Evolutionary conservation across 2,888 invertebrate genomes (phyloP).

Genomic region (Lasioglossum malachurum): DNA sequence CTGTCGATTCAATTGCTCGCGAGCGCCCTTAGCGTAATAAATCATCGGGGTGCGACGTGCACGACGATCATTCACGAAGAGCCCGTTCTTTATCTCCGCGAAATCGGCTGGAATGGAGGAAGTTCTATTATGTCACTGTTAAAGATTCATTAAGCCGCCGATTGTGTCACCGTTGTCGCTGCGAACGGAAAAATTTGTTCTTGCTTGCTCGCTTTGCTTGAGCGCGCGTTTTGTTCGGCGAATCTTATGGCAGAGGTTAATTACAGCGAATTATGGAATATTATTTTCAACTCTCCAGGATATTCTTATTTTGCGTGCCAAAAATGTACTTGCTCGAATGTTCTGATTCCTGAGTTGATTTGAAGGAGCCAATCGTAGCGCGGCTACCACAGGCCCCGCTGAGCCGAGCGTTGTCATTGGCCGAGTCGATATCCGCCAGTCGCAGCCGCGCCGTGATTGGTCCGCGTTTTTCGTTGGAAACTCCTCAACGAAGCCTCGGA

Average conservation of each 20-base stretch:
- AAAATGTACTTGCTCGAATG: no score
- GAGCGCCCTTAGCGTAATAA: conserved; percentile 33
- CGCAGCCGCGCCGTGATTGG: no score
- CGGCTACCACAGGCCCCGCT: no score
- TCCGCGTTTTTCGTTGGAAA: no score
- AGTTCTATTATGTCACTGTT: neutral
- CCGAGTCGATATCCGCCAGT: no score
- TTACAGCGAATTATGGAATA: neutral
- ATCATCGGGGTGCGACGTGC: conserved; percentile 33
- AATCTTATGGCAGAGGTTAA: neutral
- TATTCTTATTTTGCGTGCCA: no score
- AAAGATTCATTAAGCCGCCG: neutral
- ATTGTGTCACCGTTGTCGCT: neutral
- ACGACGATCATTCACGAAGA: conserved; percentile 17
- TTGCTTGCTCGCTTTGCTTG: no score
- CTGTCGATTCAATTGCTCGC: conserved; percentile 55
- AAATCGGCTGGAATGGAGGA: conserved; percentile 28
- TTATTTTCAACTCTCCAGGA: no score
- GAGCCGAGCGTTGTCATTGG: no score
- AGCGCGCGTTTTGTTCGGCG: neutral
- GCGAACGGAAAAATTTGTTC: neutral
- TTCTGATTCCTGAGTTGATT: no score
- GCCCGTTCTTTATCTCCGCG: conserved; percentile 17
- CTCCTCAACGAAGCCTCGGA: no score
- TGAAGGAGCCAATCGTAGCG: no score